These are phyloP conservation scores for Malachius bipustulatus DNA, from an alignment of 2,888 invertebrate species.

Conservation along the genomic window DNA sequence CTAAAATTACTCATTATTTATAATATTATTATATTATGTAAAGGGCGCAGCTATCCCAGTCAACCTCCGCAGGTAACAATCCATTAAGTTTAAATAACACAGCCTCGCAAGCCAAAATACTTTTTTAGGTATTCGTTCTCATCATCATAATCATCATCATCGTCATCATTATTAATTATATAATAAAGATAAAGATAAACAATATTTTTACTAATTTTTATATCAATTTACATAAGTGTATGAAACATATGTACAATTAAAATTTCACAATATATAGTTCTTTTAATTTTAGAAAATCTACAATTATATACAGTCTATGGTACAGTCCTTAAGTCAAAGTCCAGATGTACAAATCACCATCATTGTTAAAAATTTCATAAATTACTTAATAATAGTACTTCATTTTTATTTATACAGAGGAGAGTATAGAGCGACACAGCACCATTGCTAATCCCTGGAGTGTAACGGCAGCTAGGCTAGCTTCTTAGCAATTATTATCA, in stretches of 20 bases:
- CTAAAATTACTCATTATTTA: slow-evolving; percentile 28
- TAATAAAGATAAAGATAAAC: not conserved
- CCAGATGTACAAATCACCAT: no score
- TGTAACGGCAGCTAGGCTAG: slow-evolving; percentile 17
- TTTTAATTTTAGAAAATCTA: not conserved
- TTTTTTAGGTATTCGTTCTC: slow-evolving; percentile 39
- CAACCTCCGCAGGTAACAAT: slow-evolving; percentile 34
- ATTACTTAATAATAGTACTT: no score
- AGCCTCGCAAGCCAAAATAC: slow-evolving; percentile 51
- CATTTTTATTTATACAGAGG: slow-evolving; percentile 4
- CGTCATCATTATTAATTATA: no score
- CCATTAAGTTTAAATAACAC: slow-evolving; percentile 40
- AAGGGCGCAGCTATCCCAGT: slow-evolving; percentile 30
- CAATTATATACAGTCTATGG: not conserved
- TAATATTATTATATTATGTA: slow-evolving; percentile 19
- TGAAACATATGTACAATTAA: slow-evolving; percentile 1
- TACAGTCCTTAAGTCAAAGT: no score
- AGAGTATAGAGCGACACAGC: slow-evolving; percentile 12
- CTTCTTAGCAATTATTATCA: not conserved
- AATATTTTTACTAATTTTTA: not conserved
- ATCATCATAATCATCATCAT: no score
- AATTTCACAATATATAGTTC: not conserved
- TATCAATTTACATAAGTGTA: slow-evolving; percentile 1
- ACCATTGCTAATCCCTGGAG: slow-evolving; percentile 15
- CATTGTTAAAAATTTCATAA: no score